These are phyloP conservation scores for Dermolepida albohirtum DNA, from an alignment of 2,888 invertebrate genomes.

Conservation along the genomic window DNA sequence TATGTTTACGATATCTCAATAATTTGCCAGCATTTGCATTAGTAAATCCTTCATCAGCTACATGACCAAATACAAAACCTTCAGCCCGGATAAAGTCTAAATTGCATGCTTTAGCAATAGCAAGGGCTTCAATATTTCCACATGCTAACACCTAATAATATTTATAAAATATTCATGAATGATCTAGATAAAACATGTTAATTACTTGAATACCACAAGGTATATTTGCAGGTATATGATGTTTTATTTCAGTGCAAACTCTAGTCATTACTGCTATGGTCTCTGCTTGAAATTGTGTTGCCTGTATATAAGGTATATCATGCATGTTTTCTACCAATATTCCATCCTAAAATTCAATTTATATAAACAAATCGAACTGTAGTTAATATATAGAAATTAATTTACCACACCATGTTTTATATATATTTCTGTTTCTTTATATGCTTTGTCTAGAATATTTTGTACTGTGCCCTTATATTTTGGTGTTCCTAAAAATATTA, in stretches of 20 bases:
- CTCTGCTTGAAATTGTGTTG: constrained; percentile 73
- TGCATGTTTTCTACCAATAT: constrained; percentile 84
- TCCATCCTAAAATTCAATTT: constrained; percentile 69
- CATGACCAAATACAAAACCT: constrained; percentile 82
- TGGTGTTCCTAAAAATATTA: constrained; percentile 74
- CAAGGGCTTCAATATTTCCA: constrained; percentile 80
- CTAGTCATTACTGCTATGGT: constrained; percentile 76
- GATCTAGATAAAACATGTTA: constrained; percentile 2
- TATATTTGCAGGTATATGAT: constrained; percentile 64
- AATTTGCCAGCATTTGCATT: constrained; percentile 80
- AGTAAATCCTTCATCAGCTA: constrained; percentile 85
- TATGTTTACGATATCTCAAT: constrained; percentile 75
- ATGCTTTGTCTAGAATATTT: constrained; percentile 70
- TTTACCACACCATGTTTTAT: constrained; percentile 56
- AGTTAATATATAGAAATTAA: constrained; percentile 1
- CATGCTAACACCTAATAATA: constrained; percentile 75
- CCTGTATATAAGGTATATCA: constrained; percentile 77
- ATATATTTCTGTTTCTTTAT: constrained; percentile 73
- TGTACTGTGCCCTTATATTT: constrained; percentile 67
- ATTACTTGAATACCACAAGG: constrained; percentile 74
- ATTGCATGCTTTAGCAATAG: constrained; percentile 77
- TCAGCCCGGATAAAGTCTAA: constrained; percentile 82
- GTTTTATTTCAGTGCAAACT: constrained; percentile 71
- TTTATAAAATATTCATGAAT: constrained; percentile 4
- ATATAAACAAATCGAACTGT: background rate